Conservation (phyloP, 2,888 invertebrate species). For the Chorisops tibialis region DNA sequence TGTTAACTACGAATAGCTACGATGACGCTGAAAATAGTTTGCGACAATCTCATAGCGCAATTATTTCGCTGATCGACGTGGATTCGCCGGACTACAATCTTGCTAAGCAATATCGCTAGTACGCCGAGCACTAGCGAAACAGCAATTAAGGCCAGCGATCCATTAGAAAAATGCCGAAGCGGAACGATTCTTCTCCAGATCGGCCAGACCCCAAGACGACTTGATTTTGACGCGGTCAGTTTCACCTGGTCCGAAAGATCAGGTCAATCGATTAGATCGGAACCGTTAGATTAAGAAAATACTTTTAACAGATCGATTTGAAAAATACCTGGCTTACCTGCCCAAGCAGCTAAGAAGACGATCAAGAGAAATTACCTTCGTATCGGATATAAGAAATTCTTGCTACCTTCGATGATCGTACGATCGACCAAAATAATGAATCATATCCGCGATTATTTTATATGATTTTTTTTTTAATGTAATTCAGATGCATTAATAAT, state of each 20-base stretch:
- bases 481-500: too few species aligned
- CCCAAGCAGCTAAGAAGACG: too few species aligned
- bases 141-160: conserved; percentile 22
- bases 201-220: not conserved
- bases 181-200: conserved; percentile 18
- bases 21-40: conserved; percentile 6
- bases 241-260: conserved; percentile 21
- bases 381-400: too few species aligned
- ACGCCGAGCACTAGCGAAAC: not conserved
- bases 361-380: too few species aligned
- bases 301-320: not conserved
- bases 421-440: too few species aligned
- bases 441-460: too few species aligned
- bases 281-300: conserved; percentile 16
- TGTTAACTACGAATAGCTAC: too few species aligned
- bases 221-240: conserved; percentile 18
- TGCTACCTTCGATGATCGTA: too few species aligned
- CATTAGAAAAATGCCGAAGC: conserved; percentile 19
- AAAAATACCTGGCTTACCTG: not conserved
- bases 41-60: conserved; percentile 20
- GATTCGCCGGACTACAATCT: not conserved
- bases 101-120: conserved; percentile 5
- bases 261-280: conserved; percentile 24
- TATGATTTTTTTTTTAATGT: too few species aligned
- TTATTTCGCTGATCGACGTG: conserved; percentile 10